Evolutionary conservation across 1,140 invertebrate genomes (phyloP), one percentile per base, ranked within the genome.

Genomic region (Drosophila malerkotliana): DNA sequence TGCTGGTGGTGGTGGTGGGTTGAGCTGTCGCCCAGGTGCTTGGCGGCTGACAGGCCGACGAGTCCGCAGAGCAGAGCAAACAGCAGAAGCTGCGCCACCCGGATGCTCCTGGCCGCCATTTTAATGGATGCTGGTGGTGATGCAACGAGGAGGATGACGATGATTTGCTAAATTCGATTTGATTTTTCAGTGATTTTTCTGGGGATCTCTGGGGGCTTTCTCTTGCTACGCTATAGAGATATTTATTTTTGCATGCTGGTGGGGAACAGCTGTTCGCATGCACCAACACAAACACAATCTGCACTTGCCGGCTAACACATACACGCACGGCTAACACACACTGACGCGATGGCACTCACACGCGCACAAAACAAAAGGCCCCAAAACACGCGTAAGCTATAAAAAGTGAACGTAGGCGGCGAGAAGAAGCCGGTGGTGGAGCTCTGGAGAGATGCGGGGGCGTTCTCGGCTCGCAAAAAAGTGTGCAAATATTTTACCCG

Each of bases 191-290:
- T 37, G 30, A 37, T 45, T 45, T 66, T 52, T 18, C 18, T 18
- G 18, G 28, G 45, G n/a, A 44, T 34, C 26, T 28, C 21, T 21
- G 21, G 21, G 21, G 47, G 44, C 41, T 54, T 71, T 28, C 32
- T 12, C 21, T 21, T 21, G 21, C 21, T 5, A 7, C 26, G 26
- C 26, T 28, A 28, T 7, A 6, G 4, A 28, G 15, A 44, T 67
- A 67, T 67, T 67, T 67, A 67, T 48, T 63, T 63, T 59, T 67
- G 63, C 63, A 67, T 67, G 63, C 45, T 67, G 63, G 48, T 60
- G 63, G 55, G 15, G 32, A 85, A 87, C 82, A 85, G 82, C 82
- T 85, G 82, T 88, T 79, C 62, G 64, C 64, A 55, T 59, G 64
- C 64, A 55, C 60, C 59, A 88, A 75, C 79, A 83, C 82, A 45